Percentiles rank a stretch among this genome's conserved stretches.
phyloP scores from a whole-genome alignment of 2,888 invertebrate genomes.

The Cheilosia grossa region DNA sequence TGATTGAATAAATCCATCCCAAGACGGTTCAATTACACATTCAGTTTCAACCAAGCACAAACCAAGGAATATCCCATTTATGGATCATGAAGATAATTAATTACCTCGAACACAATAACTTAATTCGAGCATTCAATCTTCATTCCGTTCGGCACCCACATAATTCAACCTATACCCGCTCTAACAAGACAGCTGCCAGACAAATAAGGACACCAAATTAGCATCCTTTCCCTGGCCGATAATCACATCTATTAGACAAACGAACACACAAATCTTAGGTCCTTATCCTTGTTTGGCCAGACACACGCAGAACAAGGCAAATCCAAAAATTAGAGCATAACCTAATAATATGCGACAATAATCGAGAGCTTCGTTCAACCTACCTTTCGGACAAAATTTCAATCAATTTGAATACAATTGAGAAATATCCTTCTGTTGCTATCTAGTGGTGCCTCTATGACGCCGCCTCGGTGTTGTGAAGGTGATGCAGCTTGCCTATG shows the following conservation, averaged over 20 bases:
- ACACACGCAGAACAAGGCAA: conserved; percentile 28
- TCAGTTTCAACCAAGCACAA: conserved; percentile 8
- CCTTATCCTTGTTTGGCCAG: conserved; percentile 36
- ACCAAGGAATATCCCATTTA: background rate
- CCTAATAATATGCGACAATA: conserved; percentile 66
- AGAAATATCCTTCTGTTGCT: conserved; percentile 23
- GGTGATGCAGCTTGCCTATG: background rate
- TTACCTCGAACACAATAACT: conserved; percentile 16
- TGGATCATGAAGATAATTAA: conserved; percentile 15
- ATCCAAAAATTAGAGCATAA: conserved; percentile 67
- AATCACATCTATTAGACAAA: conserved; percentile 65
- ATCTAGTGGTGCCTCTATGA: background rate
- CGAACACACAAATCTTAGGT: conserved; percentile 48
- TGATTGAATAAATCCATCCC: too few relatives aligned
- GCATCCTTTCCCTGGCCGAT: conserved; percentile 38
- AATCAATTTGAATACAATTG: conserved; percentile 52
- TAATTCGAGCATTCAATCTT: conserved; percentile 1
- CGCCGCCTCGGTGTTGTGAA: too few relatives aligned
- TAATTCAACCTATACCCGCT: background rate
- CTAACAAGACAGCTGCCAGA: conserved; percentile 6
- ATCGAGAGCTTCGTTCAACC: conserved; percentile 24
- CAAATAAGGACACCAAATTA: conserved; percentile 46
- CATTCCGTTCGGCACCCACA: background rate
- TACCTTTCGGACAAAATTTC: conserved; percentile 44
- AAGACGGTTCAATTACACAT: background rate